These are phyloP conservation scores for Pandion haliaetus DNA, from an alignment of 2,113 vertebrate species.

Conservation along the genomic window DNA sequence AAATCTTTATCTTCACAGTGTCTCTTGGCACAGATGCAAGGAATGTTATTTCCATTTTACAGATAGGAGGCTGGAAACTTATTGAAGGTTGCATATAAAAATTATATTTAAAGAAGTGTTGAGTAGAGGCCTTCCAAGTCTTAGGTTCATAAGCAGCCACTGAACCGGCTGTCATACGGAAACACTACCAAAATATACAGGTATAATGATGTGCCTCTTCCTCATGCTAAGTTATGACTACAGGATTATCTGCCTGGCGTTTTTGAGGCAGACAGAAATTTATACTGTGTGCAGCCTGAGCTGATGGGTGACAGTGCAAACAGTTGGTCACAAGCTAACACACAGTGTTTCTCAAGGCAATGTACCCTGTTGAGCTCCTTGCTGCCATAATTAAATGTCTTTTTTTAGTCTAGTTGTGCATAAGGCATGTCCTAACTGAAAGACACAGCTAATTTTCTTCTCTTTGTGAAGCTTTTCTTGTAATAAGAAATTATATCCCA, in stretches of 20 bases:
- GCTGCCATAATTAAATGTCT: conserved; percentile 11
- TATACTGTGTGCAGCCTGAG: not conserved
- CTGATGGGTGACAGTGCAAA: not conserved
- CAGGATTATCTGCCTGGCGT: not conserved
- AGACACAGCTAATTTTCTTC: conserved; percentile 35
- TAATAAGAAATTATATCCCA: not conserved
- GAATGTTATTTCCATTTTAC: not conserved
- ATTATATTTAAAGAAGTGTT: not conserved
- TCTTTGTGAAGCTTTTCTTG: not conserved
- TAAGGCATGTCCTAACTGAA: not conserved
- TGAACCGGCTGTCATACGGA: not conserved
- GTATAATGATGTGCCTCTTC: not conserved
- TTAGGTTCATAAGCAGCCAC: not conserved
- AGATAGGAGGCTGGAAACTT: not conserved
- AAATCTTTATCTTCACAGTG: not conserved
- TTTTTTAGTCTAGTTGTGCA: not conserved
- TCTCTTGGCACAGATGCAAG: not conserved
- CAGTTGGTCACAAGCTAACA: not conserved
- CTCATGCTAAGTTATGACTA: not conserved
- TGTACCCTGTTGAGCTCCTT: not conserved
- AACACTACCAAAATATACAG: not conserved
- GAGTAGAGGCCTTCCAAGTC: not conserved
- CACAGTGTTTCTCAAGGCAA: not conserved
- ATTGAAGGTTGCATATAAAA: not conserved
- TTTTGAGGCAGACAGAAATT: not conserved